Base-by-base conservation (phyloP, 1,140 invertebrate genomes). In the Oryctes rhinoceros region DNA sequence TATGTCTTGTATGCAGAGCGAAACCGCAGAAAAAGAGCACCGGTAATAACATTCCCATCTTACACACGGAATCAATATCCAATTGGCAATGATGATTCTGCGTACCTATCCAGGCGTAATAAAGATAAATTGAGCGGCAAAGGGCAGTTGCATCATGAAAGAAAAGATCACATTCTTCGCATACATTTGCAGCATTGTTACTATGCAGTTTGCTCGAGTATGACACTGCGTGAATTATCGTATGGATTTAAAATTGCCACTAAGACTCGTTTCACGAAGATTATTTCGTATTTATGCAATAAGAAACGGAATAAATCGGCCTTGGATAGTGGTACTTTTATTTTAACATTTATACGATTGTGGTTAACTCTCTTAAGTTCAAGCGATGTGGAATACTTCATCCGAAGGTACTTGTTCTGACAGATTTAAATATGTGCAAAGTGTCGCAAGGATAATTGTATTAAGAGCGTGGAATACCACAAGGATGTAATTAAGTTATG, bases 71-170 rank as follows among this genome's bases (percentile, higher is more conserved):
- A 35, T 24, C 65, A 20, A 35, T 76, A 44, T 76, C 7, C 74
- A 76, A 76, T 44, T 76, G 44, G n/a, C 35, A 35, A 76, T 76
- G 44, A 48, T 44, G 74, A 76, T 76, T 47, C 74, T 44, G 44
- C 15, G 74, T 35, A 76, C 74, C 37, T 76, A 44, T 48, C 37
- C n/a, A 76, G 74, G 4, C 74, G 44, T 76, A 39, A 76, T 48
- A 76, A 76, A 76, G 74, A 76, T 76, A 76, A 76, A 76, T 76
- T 67, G 74, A 76, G 74, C 44, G 30, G 74, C 44, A 76, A 76
- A 44, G 74, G 74, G 44, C 35, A 76, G 74, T 76, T 76, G 74
- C 74, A 30, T 76, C 74, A 76, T 35, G 74, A 76, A 76, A 44
- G 74, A 76, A 76, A 76, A 76, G 74, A 76, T 76, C 44, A 47